Conservation (phyloP, 2,797 vertebrate species). For the Ctenopoma kingsleyae region DNA sequence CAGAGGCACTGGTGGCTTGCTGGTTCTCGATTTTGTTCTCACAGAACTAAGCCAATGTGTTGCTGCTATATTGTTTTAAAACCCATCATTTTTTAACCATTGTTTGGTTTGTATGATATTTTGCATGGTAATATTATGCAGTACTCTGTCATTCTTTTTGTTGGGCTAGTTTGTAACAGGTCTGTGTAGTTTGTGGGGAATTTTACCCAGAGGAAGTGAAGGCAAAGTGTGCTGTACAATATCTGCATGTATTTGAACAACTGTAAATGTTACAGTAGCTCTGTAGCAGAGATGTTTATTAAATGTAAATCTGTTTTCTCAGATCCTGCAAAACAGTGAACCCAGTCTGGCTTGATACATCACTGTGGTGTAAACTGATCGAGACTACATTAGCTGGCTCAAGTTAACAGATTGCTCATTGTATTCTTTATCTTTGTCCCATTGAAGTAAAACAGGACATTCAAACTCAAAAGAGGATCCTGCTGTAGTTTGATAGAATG, state of each 20-base stretch:
- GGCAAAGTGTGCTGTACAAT: conserved; percentile 63
- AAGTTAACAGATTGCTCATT: conserved; percentile 18
- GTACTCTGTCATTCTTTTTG: conserved; percentile 47
- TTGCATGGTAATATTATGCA: conserved; percentile 55
- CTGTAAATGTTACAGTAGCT: conserved; percentile 81
- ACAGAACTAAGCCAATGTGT: conserved; percentile 80
- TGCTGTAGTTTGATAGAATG: conserved; percentile 53
- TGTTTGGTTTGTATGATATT: conserved; percentile 64
- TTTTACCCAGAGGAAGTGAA: conserved; percentile 47
- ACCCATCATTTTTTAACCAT: conserved; percentile 57
- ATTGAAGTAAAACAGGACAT: conserved; percentile 36
- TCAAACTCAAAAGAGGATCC: conserved; percentile 50
- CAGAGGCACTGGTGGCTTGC: conserved; percentile 89
- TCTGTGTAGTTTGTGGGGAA: conserved; percentile 47
- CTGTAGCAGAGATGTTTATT: conserved; percentile 79
- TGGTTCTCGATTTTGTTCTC: conserved; percentile 80
- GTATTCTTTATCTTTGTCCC: conserved; percentile 27
- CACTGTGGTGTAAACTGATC: conserved; percentile 44
- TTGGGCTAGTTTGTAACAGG: conserved; percentile 50
- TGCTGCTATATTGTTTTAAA: conserved; percentile 85
- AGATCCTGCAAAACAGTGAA: conserved; percentile 54
- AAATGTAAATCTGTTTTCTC: conserved; percentile 73
- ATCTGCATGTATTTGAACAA: conserved; percentile 81
- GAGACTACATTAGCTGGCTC: conserved; percentile 5
- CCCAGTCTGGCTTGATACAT: conserved; percentile 31